Evolutionary conservation across 2,888 invertebrate genomes (phyloP), one percentile per base, ranked within the genome.

Genomic region (Lepidocyrtinus sp.): DNA sequence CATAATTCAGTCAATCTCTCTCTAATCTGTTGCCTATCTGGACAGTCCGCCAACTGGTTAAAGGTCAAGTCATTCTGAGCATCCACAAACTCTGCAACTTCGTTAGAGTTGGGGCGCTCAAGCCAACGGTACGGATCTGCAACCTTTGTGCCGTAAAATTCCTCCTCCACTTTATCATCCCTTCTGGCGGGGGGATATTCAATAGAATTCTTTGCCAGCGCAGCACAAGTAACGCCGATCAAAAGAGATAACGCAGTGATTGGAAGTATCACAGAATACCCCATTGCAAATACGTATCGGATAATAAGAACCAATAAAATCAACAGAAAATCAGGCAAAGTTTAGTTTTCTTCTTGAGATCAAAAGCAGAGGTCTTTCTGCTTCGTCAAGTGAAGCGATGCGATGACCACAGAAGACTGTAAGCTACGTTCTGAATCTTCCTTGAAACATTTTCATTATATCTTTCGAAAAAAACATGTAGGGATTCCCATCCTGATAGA

Each of bases 61-160:
- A 73, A 68, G 0, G 85, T 84, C 9, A 86, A 24, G 21, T 84
- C 81, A 80, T 85, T 86, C 45, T 86, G 85, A 15, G 78, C 80
- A 19, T 78, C 69, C 1, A 85, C 84, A 71, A 85, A 86, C 12
- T 83, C 74, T 26, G 78, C 68, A 1, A 84, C 84, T 63, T 83
- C 78, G 22, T 83, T 74, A 1, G 85, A 85, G 21, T 85, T 83
- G 0, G 82, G 74, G 24, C 79, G 72, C 69, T 86, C 86, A 7
- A 86, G 74, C 86, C 85, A 85, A 1, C 85, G 77, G 72, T 85
- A 86, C 2, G 85, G 86, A 71, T 86, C 85, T 71, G 89, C 86
- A 70, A 97, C 91, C 96, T 96, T 92, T 72, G 91, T 91, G 75
- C 96, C 96, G 89, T 95, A 94, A 88, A 94, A 95, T 87, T 93